Evolutionary conservation across 2,888 invertebrate species (phyloP).

Genomic region (Zelleria hepariella): DNA sequence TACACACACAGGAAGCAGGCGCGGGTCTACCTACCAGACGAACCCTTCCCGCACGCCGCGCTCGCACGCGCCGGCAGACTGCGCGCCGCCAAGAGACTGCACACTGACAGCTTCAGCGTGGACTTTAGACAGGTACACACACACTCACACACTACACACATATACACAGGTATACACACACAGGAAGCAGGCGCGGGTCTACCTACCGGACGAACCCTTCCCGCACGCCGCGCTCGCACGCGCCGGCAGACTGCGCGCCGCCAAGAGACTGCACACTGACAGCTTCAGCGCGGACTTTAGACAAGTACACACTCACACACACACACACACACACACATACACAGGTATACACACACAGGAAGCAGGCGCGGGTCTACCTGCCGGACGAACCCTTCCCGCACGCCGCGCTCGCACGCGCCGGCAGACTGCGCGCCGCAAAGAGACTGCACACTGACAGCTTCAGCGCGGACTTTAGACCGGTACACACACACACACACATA

Average conservation of each 20-base stretch:
- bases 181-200: conserved; percentile 89
- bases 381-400: conserved; percentile 99
- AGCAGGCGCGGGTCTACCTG: conserved; percentile 80
- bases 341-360: too few species aligned
- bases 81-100: conserved; percentile 88
- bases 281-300: conserved; percentile 88
- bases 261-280: conserved; percentile 87
- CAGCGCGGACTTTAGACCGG: conserved; percentile 87
- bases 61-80: conserved; percentile 87
- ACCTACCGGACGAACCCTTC: conserved; percentile 97
- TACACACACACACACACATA: too few species aligned
- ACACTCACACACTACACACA: too few species aligned
- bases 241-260: conserved; percentile 88
- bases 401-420: conserved; percentile 86
- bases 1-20: conserved; percentile 90
- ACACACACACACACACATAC: too few species aligned
- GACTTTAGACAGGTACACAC: conserved; percentile 81
- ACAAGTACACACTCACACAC: conserved; percentile 59
- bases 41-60: conserved; percentile 96
- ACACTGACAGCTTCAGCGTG: conserved; percentile 87
- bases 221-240: conserved; percentile 92
- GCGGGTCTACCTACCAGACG: conserved; percentile 93
- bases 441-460: conserved; percentile 89
- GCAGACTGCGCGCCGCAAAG: conserved; percentile 89
- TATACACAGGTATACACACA: too few species aligned